A percentile compares a stretch with the other conserved stretches of the same genome.
Evolutionary conservation across 2,113 vertebrate genomes (phyloP).

Genomic region (Asarcornis scutulata): DNA sequence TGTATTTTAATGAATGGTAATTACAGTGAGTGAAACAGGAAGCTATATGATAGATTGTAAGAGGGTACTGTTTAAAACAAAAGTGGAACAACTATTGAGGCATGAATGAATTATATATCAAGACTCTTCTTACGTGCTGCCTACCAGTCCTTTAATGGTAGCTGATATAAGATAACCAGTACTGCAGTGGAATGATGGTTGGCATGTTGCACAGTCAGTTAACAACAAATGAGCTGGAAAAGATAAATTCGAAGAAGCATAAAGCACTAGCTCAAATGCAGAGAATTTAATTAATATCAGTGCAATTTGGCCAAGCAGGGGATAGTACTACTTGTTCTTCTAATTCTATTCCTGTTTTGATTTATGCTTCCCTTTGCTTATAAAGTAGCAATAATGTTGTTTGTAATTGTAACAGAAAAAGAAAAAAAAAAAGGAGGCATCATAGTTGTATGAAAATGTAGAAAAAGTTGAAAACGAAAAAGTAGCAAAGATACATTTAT

Average conservation of each 20-base stretch:
- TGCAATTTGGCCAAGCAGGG: not conserved
- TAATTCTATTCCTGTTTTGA: not conserved
- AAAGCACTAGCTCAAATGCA: not conserved
- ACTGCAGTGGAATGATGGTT: not conserved
- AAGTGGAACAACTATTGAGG: not conserved
- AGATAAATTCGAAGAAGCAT: not conserved
- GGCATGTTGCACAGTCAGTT: not conserved
- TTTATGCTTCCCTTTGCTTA: not conserved
- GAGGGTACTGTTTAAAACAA: not conserved
- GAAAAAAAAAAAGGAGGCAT: not conserved
- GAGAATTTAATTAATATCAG: not conserved
- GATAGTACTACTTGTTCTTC: not conserved
- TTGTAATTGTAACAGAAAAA: not conserved
- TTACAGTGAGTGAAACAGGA: not conserved
- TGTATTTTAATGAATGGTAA: not conserved
- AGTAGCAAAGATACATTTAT: not conserved
- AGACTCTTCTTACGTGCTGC: not conserved
- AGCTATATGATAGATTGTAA: not conserved
- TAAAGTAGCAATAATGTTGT: not conserved
- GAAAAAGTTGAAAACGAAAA: not conserved
- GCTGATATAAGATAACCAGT: not conserved
- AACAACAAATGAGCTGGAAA: conserved; percentile 26
- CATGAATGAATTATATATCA: not conserved
- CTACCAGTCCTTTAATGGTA: not conserved
- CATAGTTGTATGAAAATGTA: not conserved